A percentile compares a stretch with the other conserved stretches of the same genome.
These are phyloP conservation scores for Prionailurus bengalensis DNA, from an alignment of 2,113 vertebrate species.

Conservation along the genomic window DNA sequence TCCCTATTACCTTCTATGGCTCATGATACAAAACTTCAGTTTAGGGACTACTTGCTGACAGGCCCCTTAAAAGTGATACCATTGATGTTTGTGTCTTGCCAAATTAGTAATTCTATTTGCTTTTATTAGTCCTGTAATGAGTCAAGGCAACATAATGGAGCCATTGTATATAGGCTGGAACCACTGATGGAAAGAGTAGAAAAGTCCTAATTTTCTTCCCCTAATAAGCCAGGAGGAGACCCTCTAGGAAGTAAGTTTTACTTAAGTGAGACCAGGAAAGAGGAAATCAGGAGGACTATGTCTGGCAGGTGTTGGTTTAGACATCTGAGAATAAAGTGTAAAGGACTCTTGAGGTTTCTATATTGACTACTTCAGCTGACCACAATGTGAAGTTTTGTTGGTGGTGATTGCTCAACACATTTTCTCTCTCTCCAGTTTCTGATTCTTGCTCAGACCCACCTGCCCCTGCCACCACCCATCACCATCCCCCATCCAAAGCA, in stretches of 20 bases:
- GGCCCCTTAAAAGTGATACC: background rate
- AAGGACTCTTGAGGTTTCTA: background rate
- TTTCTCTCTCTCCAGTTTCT: background rate
- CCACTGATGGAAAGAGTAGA: background rate
- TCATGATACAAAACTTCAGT: background rate
- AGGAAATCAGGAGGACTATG: background rate
- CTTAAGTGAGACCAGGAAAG: background rate
- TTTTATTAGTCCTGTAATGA: background rate
- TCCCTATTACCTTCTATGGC: background rate
- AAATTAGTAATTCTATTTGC: background rate
- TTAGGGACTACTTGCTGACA: background rate
- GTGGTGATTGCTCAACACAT: background rate
- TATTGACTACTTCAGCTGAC: background rate
- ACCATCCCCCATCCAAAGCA: background rate
- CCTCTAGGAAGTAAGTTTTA: background rate
- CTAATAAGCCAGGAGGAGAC: background rate
- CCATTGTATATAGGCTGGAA: background rate
- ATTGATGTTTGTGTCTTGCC: background rate
- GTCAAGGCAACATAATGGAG: background rate
- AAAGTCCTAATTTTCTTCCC: background rate
- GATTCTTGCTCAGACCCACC: background rate
- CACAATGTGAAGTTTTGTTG: background rate
- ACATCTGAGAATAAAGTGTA: background rate
- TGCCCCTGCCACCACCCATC: background rate
- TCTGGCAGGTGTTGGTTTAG: background rate